Percentiles rank a stretch among this genome's conserved stretches.
phyloP scores from a whole-genome alignment of 2,888 invertebrate genomes.

The Acanthosepion esculentum region DNA sequence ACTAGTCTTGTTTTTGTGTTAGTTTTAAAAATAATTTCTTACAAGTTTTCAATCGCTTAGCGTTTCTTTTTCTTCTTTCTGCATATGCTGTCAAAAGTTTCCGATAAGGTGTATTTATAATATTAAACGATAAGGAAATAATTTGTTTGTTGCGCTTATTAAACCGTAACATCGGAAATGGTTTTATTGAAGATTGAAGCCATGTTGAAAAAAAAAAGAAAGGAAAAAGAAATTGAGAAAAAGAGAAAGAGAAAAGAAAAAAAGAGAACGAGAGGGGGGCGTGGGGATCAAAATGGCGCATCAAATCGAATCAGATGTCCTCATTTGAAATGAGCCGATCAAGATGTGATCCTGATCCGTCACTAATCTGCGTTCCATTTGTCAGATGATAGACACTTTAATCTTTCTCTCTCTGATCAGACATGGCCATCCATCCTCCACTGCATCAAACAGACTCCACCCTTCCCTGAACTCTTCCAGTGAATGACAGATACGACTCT shows the following conservation, averaged over 20 bases:
- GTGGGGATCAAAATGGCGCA: not conserved
- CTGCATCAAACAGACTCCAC: too few relatives aligned
- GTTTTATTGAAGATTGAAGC: not conserved
- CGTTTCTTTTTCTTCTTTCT: too few relatives aligned
- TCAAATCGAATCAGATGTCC: not conserved
- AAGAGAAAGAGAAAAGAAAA: not conserved
- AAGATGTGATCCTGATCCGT: not conserved
- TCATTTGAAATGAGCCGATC: conserved; percentile 13
- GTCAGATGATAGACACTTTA: not conserved
- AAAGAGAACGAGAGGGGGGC: too few relatives aligned
- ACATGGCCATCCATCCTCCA: not conserved
- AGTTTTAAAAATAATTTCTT: too few relatives aligned
- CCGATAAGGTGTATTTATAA: not conserved
- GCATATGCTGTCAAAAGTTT: not conserved
- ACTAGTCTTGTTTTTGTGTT: too few relatives aligned
- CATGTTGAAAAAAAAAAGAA: not conserved
- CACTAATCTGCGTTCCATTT: conserved; percentile 2
- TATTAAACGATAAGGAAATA: not conserved
- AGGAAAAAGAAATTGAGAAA: not conserved
- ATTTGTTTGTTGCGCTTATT: not conserved
- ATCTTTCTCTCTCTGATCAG: not conserved
- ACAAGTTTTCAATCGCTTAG: too few relatives aligned
- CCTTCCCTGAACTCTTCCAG: not conserved
- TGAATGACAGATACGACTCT: not conserved
- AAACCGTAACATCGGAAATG: not conserved